Evolutionary conservation across 2,797 vertebrate species (phyloP).

Genomic region (Rallus crepitans): DNA sequence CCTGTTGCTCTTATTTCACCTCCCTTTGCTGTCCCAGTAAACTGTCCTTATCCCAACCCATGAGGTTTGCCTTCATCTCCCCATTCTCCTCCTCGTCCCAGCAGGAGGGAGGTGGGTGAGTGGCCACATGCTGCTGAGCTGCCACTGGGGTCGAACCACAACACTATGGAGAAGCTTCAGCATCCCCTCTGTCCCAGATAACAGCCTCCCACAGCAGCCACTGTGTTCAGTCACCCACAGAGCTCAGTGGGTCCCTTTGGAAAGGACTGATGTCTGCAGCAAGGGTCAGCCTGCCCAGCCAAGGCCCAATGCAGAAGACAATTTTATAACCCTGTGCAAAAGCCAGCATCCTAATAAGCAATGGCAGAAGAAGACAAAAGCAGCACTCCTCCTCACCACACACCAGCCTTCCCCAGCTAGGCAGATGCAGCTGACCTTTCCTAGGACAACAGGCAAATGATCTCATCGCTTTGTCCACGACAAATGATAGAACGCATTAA

Average conservation of each 20-base stretch:
- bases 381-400: not conserved
- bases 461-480: not conserved
- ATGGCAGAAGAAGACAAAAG: not conserved
- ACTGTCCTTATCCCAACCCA: too few species aligned
- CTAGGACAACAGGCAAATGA: accelerated
- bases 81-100: too few species aligned
- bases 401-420: accelerated
- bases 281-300: not conserved
- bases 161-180: not conserved
- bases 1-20: too few species aligned
- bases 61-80: too few species aligned
- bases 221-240: accelerated
- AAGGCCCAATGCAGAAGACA: not conserved
- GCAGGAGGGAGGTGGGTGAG: too few species aligned
- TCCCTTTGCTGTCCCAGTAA: too few species aligned
- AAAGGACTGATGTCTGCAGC: not conserved
- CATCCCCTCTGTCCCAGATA: not conserved
- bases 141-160: too few species aligned
- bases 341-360: not conserved
- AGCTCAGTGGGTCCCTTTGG: not conserved
- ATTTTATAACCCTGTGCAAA: not conserved
- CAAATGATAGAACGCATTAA: not conserved
- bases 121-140: too few species aligned
- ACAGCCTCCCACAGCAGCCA: accelerated
- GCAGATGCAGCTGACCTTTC: accelerated